A percentile compares a stretch with the other conserved stretches of the same genome.
phyloP scores from a whole-genome alignment of 2,113 vertebrate species.

The Scopus umbretta region DNA sequence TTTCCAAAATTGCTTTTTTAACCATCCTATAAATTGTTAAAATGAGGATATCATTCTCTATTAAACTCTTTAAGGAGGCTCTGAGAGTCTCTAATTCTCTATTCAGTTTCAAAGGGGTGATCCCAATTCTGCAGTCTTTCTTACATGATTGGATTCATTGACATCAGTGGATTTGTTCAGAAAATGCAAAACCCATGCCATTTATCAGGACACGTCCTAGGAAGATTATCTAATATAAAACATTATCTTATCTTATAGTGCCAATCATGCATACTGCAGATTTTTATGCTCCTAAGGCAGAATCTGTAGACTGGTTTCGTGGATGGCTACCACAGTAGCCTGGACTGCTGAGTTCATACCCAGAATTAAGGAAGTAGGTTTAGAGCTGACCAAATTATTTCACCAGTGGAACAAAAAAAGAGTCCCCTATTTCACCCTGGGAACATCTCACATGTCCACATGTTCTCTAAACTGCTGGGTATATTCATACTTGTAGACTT shows the following conservation, averaged over 20 bases:
- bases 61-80: background rate
- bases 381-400: background rate
- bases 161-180: background rate
- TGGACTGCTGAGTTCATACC: background rate
- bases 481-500: too few relatives aligned
- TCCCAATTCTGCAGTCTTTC: background rate
- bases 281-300: background rate
- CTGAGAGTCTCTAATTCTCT: background rate
- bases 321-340: fast-evolving
- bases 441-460: background rate
- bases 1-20: background rate
- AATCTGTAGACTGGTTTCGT: background rate
- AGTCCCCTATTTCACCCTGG: background rate
- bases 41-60: background rate
- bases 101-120: background rate
- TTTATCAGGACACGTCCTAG: background rate
- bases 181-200: background rate
- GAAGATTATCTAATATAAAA: background rate
- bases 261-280: background rate
- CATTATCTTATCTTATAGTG: background rate
- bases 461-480: background rate
- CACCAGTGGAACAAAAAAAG: background rate
- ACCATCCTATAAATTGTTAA: background rate
- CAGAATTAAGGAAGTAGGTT: background rate
- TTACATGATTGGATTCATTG: background rate